These are phyloP conservation scores for Microtus montanus DNA, from an alignment of 2,113 vertebrate genomes.

Conservation along the genomic window DNA sequence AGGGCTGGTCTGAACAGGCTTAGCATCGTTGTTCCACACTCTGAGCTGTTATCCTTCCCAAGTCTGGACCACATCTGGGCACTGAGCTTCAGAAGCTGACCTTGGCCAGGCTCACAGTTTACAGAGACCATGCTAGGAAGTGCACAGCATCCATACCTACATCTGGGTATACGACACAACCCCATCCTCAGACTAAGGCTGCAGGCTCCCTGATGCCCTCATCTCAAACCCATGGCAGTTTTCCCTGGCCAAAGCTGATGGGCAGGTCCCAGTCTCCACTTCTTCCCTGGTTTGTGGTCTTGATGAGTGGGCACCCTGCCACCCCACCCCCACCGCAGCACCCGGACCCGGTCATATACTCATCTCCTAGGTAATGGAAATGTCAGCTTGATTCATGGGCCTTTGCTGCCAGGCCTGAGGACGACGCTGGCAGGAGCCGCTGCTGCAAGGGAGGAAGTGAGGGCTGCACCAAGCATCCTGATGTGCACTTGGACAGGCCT, in stretches of 20 bases:
- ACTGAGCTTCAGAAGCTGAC: not conserved
- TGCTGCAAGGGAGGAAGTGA: not conserved
- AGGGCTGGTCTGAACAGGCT: not conserved
- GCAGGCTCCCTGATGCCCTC: not conserved
- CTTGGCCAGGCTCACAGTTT: not conserved
- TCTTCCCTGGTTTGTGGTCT: not conserved
- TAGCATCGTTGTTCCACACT: not conserved
- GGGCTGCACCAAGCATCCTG: not conserved
- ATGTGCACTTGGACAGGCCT: not conserved
- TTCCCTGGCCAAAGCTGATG: not conserved
- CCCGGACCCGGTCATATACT: conserved; percentile 41
- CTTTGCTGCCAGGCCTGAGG: conserved; percentile 65
- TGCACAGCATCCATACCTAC: not conserved
- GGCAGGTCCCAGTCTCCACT: not conserved
- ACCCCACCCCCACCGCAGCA: not conserved
- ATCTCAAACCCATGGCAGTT: not conserved
- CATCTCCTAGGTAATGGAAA: conserved; percentile 82
- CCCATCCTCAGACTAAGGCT: rapidly evolving
- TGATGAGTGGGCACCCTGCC: not conserved
- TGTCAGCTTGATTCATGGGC: conserved; percentile 83
- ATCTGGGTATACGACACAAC: not conserved
- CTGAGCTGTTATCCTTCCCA: rapidly evolving
- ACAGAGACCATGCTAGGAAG: not conserved
- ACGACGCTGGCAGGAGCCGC: not conserved
- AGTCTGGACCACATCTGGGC: not conserved